phyloP scores from a whole-genome alignment of 2,113 vertebrate genomes.

The Periophthalmus modestus region DNA sequence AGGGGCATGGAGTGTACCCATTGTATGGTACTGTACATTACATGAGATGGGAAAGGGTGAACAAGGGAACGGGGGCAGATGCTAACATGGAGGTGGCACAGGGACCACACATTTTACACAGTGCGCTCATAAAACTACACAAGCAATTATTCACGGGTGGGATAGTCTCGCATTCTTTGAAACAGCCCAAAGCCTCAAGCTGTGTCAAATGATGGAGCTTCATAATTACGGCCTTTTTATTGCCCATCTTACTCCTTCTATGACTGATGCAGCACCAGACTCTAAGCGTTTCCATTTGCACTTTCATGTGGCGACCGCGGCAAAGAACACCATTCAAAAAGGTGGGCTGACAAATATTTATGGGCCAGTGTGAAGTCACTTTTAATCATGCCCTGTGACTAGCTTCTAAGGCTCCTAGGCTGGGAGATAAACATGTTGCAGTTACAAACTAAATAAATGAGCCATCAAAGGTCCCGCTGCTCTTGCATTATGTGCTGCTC shows the following conservation, averaged over 20 bases:
- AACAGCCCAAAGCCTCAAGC: conserved; percentile 71
- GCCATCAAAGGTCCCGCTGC: conserved; percentile 63
- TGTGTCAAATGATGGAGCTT: conserved; percentile 79
- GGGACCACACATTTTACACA: conserved; percentile 79
- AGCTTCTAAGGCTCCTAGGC: conserved; percentile 66
- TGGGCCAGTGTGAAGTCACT: conserved; percentile 72
- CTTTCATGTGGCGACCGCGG: conserved; percentile 78
- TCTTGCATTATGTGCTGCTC: conserved; percentile 71
- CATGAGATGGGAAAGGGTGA: conserved; percentile 43
- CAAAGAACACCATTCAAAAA: conserved; percentile 71
- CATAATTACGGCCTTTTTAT: conserved; percentile 81
- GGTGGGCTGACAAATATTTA: conserved; percentile 83
- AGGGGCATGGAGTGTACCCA: conserved; percentile 50
- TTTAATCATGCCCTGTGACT: conserved; percentile 74
- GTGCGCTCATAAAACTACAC: conserved; percentile 68
- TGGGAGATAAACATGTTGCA: conserved; percentile 68
- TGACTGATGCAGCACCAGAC: conserved; percentile 77
- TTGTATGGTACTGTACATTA: conserved; percentile 43
- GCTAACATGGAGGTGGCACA: conserved; percentile 53
- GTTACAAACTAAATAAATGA: conserved; percentile 72
- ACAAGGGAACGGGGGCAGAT: conserved; percentile 11
- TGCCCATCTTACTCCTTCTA: conserved; percentile 79
- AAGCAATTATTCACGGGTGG: conserved; percentile 77
- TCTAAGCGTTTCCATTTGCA: conserved; percentile 79
- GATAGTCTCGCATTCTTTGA: conserved; percentile 57